phyloP scores from a whole-genome alignment of 2,797 vertebrate species.

The Pelodytes ibericus region DNA sequence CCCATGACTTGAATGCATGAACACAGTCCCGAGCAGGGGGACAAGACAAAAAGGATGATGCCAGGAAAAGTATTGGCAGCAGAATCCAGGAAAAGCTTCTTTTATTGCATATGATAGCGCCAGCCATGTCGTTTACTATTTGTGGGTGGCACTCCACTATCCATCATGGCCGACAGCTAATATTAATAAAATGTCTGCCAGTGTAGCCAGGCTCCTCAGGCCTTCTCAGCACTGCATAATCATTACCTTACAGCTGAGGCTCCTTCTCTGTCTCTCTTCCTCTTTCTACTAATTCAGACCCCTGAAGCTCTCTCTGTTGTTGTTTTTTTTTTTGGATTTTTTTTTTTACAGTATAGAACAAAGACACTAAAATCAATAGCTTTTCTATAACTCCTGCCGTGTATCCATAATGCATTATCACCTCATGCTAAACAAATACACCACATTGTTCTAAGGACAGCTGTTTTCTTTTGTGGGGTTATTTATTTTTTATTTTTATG shows the following conservation, averaged over 20 bases:
- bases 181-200: conserved; percentile 55
- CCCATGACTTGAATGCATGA: conserved; percentile 42
- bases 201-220: conserved; percentile 32
- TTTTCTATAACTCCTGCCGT: conserved; percentile 37
- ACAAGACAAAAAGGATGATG: conserved; percentile 35
- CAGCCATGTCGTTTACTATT: conserved; percentile 54
- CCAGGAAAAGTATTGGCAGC: conserved; percentile 47
- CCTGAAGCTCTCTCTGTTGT: too few species aligned
- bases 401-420: conserved; percentile 44
- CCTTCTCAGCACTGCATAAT: conserved; percentile 45
- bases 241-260: conserved; percentile 50
- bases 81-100: conserved; percentile 44
- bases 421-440: conserved; percentile 33
- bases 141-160: conserved; percentile 52
- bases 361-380: conserved; percentile 48
- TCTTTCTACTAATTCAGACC: conserved; percentile 41
- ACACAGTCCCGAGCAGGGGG: conserved; percentile 14
- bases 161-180: conserved; percentile 54
- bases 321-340: too few species aligned
- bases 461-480: conserved; percentile 18
- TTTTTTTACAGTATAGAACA: conserved; percentile 44
- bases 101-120: conserved; percentile 57
- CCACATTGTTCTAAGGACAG: conserved; percentile 17
- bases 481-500: not conserved
- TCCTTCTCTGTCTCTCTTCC: conserved; percentile 27